These are phyloP conservation scores for Agonopterix subpropinquella DNA, from an alignment of 2,888 invertebrate species.

Conservation along the genomic window DNA sequence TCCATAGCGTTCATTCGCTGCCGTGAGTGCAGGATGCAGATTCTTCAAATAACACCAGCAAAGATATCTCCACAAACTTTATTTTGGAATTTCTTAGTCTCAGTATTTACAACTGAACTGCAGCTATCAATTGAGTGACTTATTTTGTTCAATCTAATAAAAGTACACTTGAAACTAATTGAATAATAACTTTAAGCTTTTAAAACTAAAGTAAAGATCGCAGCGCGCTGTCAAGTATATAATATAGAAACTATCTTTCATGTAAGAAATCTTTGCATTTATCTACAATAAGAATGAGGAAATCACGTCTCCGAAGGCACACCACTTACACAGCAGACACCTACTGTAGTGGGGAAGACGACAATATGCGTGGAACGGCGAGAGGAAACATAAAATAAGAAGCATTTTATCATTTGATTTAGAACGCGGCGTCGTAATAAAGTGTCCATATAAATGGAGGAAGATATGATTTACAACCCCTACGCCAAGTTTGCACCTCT, in stretches of 20 bases:
- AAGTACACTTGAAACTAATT: no score
- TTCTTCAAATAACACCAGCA: no score
- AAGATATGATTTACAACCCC: conserved; percentile 65
- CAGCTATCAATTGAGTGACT: no score
- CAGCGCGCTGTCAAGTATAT: no score
- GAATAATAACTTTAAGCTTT: no score
- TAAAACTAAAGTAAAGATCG: no score
- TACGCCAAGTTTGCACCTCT: conserved; percentile 58
- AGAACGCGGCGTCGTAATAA: conserved; percentile 70
- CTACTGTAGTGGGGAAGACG: conserved; percentile 19
- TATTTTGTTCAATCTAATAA: no score
- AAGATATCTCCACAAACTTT: no score
- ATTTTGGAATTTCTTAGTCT: no score
- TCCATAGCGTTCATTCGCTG: no score
- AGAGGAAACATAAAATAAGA: conserved; percentile 69
- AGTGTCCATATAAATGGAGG: conserved; percentile 72
- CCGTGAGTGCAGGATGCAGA: no score
- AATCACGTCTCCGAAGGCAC: conserved; percentile 22
- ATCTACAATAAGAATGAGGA: conserved; percentile 21
- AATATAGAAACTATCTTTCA: background rate
- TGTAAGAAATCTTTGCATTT: conserved; percentile 7
- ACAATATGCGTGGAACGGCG: conserved; percentile 58
- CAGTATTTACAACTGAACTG: no score
- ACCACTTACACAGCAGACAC: conserved; percentile 21
- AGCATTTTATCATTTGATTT: conserved; percentile 74